Evolutionary conservation across 2,797 vertebrate genomes (phyloP).

Genomic region (Todus mexicanus): DNA sequence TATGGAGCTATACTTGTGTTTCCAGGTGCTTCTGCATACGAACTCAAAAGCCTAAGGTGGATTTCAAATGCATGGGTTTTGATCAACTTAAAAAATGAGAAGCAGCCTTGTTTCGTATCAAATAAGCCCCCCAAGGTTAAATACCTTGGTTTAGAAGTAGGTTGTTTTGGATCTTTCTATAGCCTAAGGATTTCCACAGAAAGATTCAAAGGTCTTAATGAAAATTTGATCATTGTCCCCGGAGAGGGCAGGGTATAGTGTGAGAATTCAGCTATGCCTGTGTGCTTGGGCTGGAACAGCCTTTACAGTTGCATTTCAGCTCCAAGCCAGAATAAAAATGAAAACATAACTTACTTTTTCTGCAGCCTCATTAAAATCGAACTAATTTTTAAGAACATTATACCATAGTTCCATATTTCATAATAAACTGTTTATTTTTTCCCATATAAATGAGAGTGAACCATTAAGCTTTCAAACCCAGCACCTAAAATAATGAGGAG

Average conservation of each 20-base stretch:
- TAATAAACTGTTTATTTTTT: constrained; percentile 52
- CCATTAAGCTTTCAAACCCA: constrained; percentile 47
- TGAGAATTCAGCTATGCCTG: not conserved
- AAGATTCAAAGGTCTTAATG: constrained; percentile 7
- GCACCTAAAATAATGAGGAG: constrained; percentile 45
- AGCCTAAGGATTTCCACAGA: constrained; percentile 1
- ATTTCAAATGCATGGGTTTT: not conserved
- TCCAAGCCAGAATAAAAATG: constrained; percentile 23
- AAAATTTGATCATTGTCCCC: constrained; percentile 19
- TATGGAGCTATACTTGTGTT: not conserved
- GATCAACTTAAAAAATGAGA: constrained; percentile 9
- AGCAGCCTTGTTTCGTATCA: not conserved
- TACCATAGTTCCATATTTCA: not conserved
- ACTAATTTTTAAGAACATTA: constrained; percentile 34
- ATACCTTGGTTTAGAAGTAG: not conserved
- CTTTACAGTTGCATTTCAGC: not conserved
- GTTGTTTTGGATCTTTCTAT: constrained; percentile 9
- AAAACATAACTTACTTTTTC: constrained; percentile 24
- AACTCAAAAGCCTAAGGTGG: not conserved
- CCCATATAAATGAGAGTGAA: constrained; percentile 11
- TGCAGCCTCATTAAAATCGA: constrained; percentile 45
- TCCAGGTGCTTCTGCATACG: not conserved
- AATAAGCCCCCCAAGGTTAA: not conserved
- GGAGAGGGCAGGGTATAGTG: not conserved
- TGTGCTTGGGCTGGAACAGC: not conserved